phyloP scores from a whole-genome alignment of 1,140 invertebrate genomes.

The Antheraea mylitta region DNA sequence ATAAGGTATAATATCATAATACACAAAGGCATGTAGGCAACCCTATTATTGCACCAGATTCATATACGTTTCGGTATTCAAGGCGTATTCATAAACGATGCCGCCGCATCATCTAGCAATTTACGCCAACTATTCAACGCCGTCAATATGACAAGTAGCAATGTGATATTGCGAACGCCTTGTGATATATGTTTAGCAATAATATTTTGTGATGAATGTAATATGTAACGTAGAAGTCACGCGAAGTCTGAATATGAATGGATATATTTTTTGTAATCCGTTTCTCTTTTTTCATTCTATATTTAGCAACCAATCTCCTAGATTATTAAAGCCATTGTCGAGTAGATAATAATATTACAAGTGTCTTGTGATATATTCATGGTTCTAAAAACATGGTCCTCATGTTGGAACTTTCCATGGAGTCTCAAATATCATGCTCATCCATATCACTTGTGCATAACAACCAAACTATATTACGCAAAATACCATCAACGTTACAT shows the following conservation, averaged over 20 bases:
- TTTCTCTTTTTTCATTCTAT: too few species aligned
- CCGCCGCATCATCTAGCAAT: background rate
- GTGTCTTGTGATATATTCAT: too few species aligned
- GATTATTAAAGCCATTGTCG: too few species aligned
- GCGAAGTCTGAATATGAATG: background rate
- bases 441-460: too few species aligned
- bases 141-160: background rate
- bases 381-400: too few species aligned
- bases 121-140: background rate
- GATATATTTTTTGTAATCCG: background rate
- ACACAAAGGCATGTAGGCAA: background rate
- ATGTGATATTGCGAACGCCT: background rate
- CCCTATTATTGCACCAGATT: slow-evolving; percentile 2
- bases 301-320: too few species aligned
- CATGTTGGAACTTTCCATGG: too few species aligned
- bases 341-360: too few species aligned
- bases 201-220: background rate
- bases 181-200: background rate
- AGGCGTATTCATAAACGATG: background rate
- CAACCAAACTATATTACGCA: too few species aligned
- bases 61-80: background rate
- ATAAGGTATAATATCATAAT: too few species aligned
- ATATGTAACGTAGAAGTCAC: background rate
- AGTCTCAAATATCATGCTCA: too few species aligned
- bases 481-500: too few species aligned